Percentiles rank a stretch among this genome's conserved stretches.
Conservation (phyloP, 2,888 invertebrate genomes). For the Athalia rosae region DNA sequence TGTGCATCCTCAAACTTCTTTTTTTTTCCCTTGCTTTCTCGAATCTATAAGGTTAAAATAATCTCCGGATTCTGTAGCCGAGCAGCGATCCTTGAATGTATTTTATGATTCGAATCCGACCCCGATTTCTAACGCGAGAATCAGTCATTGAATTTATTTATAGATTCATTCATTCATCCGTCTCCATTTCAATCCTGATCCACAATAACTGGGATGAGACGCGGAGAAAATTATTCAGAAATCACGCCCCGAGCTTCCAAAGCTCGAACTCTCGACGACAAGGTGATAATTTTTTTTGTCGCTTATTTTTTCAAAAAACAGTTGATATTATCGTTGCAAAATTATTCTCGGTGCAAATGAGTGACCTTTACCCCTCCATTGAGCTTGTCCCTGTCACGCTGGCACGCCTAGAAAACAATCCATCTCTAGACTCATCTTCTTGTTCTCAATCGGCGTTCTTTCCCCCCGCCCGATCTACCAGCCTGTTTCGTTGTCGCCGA, state of each 20-base stretch:
- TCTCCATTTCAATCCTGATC: not conserved
- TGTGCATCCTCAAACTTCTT: too few species aligned
- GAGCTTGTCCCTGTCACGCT: slow-evolving; percentile 34
- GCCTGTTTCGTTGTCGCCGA: not conserved
- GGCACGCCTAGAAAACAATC: slow-evolving; percentile 46
- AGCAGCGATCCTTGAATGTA: too few species aligned
- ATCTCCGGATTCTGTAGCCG: too few species aligned
- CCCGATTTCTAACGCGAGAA: too few species aligned
- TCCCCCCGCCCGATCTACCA: not conserved
- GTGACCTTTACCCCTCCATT: slow-evolving; percentile 39
- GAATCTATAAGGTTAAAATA: too few species aligned
- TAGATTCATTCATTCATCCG: not conserved
- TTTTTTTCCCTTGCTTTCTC: too few species aligned
- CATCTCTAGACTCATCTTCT: slow-evolving; percentile 42
- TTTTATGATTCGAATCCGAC: too few species aligned
- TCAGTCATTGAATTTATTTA: too few species aligned
- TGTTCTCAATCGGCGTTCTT: slow-evolving; percentile 17
- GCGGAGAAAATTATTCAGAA: not conserved
- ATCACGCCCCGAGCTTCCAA: not conserved
- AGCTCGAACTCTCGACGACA: not conserved
- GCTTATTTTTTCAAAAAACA: slow-evolving; percentile 5
- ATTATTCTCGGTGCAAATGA: slow-evolving; percentile 30
- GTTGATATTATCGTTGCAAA: slow-evolving; percentile 26
- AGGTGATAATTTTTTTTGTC: too few species aligned
- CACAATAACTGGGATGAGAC: not conserved